Conservation (phyloP, 2,113 vertebrate genomes). For the Catagonus wagneri region DNA sequence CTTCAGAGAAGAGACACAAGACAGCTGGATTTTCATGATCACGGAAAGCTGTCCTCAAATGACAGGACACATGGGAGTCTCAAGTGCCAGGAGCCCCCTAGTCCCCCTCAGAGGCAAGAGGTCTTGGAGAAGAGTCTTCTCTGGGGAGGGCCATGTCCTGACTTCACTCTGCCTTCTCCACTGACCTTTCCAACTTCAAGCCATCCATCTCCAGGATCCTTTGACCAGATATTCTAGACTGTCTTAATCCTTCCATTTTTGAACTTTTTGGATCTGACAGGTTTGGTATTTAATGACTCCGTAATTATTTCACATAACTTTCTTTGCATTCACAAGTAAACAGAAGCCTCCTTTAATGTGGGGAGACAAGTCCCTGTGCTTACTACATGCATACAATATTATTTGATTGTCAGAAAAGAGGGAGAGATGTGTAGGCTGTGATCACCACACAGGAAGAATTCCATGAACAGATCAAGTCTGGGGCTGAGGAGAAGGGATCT, state of each 20-base stretch:
- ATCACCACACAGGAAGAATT: not conserved
- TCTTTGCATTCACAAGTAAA: not conserved
- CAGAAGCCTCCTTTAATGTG: not conserved
- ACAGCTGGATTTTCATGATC: not conserved
- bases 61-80: not conserved
- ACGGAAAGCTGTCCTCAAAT: not conserved
- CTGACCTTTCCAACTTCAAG: not conserved
- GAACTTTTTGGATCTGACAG: not conserved
- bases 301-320: too few species aligned
- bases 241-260: not conserved
- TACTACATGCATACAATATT: not conserved
- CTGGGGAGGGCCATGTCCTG: rapidly evolving
- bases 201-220: not conserved
- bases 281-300: not conserved
- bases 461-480: not conserved
- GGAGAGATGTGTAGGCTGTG: not conserved
- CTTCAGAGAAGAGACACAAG: not conserved
- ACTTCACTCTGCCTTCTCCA: not conserved
- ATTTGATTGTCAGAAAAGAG: not conserved
- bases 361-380: not conserved
- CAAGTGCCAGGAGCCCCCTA: too few species aligned
- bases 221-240: not conserved
- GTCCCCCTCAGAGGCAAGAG: not conserved
- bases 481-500: not conserved
- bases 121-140: too few species aligned